phyloP scores from a whole-genome alignment of 2,113 vertebrate genomes.

The Corythoichthys intestinalis region DNA sequence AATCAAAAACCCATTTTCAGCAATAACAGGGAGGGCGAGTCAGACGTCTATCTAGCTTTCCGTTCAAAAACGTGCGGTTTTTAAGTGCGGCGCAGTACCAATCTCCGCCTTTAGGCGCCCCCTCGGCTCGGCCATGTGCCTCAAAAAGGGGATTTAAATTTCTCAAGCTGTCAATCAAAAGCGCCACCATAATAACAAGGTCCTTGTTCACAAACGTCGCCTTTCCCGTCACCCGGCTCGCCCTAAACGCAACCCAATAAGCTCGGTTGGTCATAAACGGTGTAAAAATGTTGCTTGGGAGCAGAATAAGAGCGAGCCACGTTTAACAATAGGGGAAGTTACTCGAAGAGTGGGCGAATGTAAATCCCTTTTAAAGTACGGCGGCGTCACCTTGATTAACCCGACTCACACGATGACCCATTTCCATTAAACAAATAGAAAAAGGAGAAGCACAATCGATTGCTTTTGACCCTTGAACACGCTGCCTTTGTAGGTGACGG shows the following conservation, averaged over 20 bases:
- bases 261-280: background rate
- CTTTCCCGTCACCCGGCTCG: background rate
- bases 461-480: background rate
- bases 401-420: background rate
- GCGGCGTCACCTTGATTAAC: constrained; percentile 34
- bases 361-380: constrained; percentile 16
- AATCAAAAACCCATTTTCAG: no score
- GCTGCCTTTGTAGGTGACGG: constrained; percentile 4
- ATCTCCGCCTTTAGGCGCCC: constrained; percentile 51
- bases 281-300: no score
- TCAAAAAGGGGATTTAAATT: constrained; percentile 66
- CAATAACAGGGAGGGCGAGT: no score
- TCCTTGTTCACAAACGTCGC: constrained; percentile 24
- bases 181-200: constrained; percentile 55
- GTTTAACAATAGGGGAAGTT: constrained; percentile 11
- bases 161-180: constrained; percentile 65
- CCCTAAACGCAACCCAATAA: background rate
- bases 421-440: background rate
- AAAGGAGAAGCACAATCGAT: background rate
- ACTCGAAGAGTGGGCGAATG: background rate
- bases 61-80: no score
- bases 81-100: constrained; percentile 11
- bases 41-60: no score
- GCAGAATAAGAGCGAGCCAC: background rate
- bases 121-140: constrained; percentile 55